A percentile compares a stretch with the other conserved stretches of the same genome.
These are phyloP conservation scores for Coelopa pilipes DNA, from an alignment of 2,888 invertebrate genomes.

Conservation along the genomic window DNA sequence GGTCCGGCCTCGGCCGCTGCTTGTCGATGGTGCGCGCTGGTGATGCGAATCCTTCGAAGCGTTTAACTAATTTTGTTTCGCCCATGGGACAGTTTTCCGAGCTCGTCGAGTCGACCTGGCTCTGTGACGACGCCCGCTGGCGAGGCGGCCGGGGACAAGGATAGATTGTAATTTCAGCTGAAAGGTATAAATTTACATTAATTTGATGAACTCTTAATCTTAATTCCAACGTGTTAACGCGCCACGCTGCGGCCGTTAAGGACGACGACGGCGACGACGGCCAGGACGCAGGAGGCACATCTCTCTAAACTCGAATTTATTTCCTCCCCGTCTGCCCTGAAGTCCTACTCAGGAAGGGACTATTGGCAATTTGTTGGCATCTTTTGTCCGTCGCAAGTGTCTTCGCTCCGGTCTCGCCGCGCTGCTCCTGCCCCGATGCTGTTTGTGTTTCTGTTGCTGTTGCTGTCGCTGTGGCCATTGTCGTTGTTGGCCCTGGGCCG, in stretches of 20 bases:
- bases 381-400: background rate
- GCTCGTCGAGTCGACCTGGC: constrained; percentile 2
- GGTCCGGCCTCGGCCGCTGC: background rate
- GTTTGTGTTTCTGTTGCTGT: constrained; percentile 10
- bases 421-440: constrained; percentile 14
- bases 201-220: constrained; percentile 37
- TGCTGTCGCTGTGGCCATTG: constrained; percentile 13
- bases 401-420: background rate
- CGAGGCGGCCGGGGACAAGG: background rate
- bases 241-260: constrained; percentile 12
- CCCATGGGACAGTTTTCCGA: constrained; percentile 37
- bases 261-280: background rate
- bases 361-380: too few species aligned
- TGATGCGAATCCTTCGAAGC: constrained; percentile 34
- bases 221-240: constrained; percentile 27
- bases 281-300: too few species aligned
- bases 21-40: constrained; percentile 1
- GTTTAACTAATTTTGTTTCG: constrained; percentile 37
- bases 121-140: background rate
- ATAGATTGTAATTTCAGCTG: constrained; percentile 36
- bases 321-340: too few species aligned
- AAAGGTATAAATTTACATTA: constrained; percentile 39
- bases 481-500: background rate
- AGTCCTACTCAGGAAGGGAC: too few species aligned
- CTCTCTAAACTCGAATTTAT: background rate